phyloP scores from a whole-genome alignment of 2,888 invertebrate species.

The Eupeodes luniger region DNA sequence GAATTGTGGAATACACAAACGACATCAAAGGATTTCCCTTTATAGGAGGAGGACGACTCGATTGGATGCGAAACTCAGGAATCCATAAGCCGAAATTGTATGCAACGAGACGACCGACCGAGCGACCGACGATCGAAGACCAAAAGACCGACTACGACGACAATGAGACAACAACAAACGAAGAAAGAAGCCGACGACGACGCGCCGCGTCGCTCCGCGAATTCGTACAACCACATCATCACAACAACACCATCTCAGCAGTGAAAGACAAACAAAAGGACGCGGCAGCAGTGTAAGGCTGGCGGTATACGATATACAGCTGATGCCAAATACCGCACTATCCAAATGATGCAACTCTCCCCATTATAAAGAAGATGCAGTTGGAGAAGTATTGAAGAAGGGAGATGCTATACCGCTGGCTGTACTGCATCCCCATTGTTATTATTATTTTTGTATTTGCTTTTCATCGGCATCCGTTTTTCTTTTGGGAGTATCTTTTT shows the following conservation, averaged over 20 bases:
- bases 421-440: conserved; percentile 65
- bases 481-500: conserved; percentile 40
- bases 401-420: neutral
- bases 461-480: conserved; percentile 65
- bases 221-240: conserved; percentile 48
- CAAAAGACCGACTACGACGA: conserved; percentile 8
- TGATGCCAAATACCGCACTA: conserved; percentile 77
- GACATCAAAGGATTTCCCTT: conserved; percentile 72
- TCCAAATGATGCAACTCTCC: conserved; percentile 71
- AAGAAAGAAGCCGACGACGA: conserved; percentile 51
- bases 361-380: neutral
- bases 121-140: neutral
- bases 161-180: conserved; percentile 52
- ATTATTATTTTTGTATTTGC: conserved; percentile 72
- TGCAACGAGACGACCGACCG: conserved; percentile 31
- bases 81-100: conserved; percentile 63
- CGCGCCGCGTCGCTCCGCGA: conserved; percentile 3
- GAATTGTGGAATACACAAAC: conserved; percentile 72
- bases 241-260: conserved; percentile 39
- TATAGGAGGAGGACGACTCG: conserved; percentile 36
- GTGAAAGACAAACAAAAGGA: conserved; percentile 71
- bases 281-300: neutral
- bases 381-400: conserved; percentile 4
- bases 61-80: conserved; percentile 53
- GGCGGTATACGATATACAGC: conserved; percentile 58